Evolutionary conservation across 2,888 invertebrate genomes (phyloP), one percentile per base, ranked within the genome.

Genomic region (Cosmia trapezina): DNA sequence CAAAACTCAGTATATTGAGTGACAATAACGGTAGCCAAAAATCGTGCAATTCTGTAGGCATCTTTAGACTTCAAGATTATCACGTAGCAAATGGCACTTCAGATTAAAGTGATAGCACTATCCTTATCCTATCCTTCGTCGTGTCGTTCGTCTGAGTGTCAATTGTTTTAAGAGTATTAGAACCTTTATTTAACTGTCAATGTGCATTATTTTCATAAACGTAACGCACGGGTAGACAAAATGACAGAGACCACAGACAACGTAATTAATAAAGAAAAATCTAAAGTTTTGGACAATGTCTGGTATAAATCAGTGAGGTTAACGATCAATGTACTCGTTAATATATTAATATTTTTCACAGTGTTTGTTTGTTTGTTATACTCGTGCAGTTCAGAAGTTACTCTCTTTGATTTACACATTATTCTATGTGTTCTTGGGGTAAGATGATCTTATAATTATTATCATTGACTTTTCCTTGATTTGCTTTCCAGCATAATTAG

Each of bases 341-440:
- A 91, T 67, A 76, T 89, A 12, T 74, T 91, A 2, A 86, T 91
- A 64, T 83, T 85, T 62, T 70, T 91, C 6, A 89, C 89, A 9
- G 86, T 92, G 63, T 86, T 89, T 60, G 67, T 90, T 7, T 88
- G 89, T 83, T 62, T 92, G 9, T 54, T 88, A n/a, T 92, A 77
- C 71, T 80, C 89, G 9, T 88, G 81, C 43, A 81, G 82, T 22
- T 75, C 83, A 0, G 22, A 68, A 11, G 47, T 91, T 0, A 81
- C 78, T 47, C 54, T 72, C 0, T 87, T 82, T 73, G 83, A 89
- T 64, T 77, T 87, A 76, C 91, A 92, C 77, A 89, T 92, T 22
- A 81, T 91, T 61, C 66, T 90, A 0, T 88, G 90, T 78, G 90
- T 90, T 68, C 82, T 92, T 57, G 92, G 92, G 87, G 91, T 91